phyloP scores from a whole-genome alignment of 2,888 invertebrate genomes.

The Troilus luridus region DNA sequence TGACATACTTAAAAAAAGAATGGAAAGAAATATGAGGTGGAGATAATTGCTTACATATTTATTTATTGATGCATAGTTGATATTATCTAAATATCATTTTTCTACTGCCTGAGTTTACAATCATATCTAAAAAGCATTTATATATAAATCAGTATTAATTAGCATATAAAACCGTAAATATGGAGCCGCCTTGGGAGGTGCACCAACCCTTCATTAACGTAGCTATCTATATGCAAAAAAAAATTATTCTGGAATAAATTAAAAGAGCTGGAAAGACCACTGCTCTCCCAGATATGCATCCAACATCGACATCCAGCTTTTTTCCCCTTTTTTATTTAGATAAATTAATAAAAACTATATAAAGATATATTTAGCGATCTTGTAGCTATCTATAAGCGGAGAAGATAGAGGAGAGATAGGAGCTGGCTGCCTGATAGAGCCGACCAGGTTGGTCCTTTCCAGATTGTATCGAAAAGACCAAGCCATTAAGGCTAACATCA shows the following conservation, averaged over 20 bases:
- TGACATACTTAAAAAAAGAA: no score
- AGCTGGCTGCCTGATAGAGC: not conserved
- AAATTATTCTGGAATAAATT: not conserved
- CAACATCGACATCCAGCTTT: not conserved
- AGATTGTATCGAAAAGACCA: not conserved
- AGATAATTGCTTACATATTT: no score
- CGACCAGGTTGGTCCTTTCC: not conserved
- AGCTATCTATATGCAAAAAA: not conserved
- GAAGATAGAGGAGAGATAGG: no score
- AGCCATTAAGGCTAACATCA: not conserved
- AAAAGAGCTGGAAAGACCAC: not conserved
- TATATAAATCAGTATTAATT: no score
- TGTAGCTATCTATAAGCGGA: not conserved
- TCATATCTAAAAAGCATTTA: no score
- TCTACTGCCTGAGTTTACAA: no score
- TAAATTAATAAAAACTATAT: not conserved
- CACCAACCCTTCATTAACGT: not conserved
- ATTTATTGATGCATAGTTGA: no score
- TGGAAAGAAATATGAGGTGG: no score
- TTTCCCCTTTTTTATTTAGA: no score
- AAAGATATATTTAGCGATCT: not conserved
- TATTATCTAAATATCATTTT: no score
- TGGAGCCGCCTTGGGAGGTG: not conserved
- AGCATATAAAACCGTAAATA: not conserved
- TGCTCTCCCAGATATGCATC: not conserved